Evolutionary conservation across 2,797 vertebrate genomes (phyloP), one percentile per base, ranked within the genome.

Genomic region (Microchirus variegatus): DNA sequence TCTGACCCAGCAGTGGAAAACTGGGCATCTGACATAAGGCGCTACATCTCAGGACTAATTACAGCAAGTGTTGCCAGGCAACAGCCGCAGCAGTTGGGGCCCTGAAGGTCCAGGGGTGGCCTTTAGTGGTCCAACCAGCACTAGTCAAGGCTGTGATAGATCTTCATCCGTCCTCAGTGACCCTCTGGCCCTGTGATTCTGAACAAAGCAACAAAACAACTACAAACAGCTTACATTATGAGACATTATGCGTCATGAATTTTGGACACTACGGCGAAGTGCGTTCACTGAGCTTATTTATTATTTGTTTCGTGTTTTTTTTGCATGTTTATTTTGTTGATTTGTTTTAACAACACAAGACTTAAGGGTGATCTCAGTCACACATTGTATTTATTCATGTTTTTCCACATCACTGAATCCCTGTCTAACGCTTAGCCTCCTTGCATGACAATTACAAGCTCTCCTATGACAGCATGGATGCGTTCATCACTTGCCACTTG

Each of bases 1-100:
- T 78, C 75, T 90, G 90, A 90, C 88, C 89, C 59, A 79, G 75
- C 83, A 82, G 75, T 67, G 53, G 53, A 89, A 86, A 84, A 86
- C 80, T 71, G 79, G 75, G 45, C 80, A 80, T 83, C 85, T 79
- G 84, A 91, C 90, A 90, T 71, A 73, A 83, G 82, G 82, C 77
- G 57, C 87, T 88, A 81, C 84, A 90, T 92, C 87, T 86, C 81
- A 62, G 68, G 75, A 89, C 89, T 91, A 91, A 93, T 93, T 93
- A 91, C 92, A 86, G 83, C 75, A 68, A 55, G 65, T 67, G 94
- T 96, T 95, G 94, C 94, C 92, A 94, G 82, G 95, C 93, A 95
- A 94, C 94, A 90, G 82, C 80, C 83, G 81, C 81, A 84, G 79
- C 84, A 86, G 88, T 89, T 75, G 56, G 87, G 67, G 83, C 87